Evolutionary conservation across 2,113 vertebrate genomes (phyloP).

Genomic region (Pituophis catenifer): DNA sequence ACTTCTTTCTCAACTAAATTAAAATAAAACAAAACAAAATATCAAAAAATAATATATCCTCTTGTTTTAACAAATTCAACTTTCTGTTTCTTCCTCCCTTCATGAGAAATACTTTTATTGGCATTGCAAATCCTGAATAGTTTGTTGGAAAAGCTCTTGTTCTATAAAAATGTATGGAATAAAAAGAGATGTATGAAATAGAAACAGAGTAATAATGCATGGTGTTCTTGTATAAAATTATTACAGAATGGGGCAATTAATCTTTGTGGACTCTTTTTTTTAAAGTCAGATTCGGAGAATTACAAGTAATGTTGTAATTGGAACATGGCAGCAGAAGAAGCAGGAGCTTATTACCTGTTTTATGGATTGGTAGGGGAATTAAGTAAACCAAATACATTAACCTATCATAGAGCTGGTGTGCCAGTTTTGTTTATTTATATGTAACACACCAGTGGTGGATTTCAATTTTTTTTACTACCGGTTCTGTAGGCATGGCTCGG

Average conservation of each 20-base stretch:
- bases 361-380: background rate
- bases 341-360: background rate
- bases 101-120: background rate
- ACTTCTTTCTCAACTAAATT: background rate
- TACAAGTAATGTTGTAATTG: background rate
- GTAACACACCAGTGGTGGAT: background rate
- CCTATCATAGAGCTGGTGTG: background rate
- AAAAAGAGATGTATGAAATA: background rate
- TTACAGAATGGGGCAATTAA: background rate
- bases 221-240: background rate
- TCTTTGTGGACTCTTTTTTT: background rate
- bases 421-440: background rate
- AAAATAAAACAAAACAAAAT: background rate
- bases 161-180: background rate
- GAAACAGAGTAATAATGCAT: background rate
- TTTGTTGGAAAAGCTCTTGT: background rate
- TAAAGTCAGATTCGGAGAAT: background rate
- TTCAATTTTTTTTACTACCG: too few species aligned
- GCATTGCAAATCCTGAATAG: background rate
- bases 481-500: too few species aligned
- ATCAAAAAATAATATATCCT: background rate
- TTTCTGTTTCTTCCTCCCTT: background rate
- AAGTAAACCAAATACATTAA: background rate
- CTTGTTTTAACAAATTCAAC: background rate
- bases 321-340: background rate